A percentile compares a stretch with the other conserved stretches of the same genome.
These are phyloP conservation scores for Phacellophora camtschatica DNA, from an alignment of 30 jellyfish, hydroid and myxozoan species.

Conservation along the genomic window DNA sequence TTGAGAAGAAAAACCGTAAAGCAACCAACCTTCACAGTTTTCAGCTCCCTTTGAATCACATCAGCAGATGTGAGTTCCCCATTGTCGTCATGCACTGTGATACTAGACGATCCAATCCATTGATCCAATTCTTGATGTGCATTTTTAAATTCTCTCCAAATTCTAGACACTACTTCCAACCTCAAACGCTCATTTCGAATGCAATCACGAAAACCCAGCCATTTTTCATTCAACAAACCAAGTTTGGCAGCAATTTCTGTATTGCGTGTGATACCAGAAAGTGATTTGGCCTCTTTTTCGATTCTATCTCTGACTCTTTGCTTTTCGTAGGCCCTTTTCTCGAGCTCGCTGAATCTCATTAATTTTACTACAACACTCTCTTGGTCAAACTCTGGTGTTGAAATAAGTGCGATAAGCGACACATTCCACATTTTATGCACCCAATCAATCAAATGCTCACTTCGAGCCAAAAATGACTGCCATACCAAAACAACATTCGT, in stretches of 20 bases:
- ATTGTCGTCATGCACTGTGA: constrained; percentile 12
- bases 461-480: constrained; percentile 70
- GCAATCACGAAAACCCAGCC: constrained; percentile 41
- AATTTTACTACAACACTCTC: constrained; percentile 76
- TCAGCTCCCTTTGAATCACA: constrained; percentile 13
- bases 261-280: constrained; percentile 32
- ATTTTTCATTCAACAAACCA: constrained; percentile 21
- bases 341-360: constrained; percentile 77
- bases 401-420: background rate
- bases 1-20: background rate
- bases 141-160: constrained; percentile 65
- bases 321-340: constrained; percentile 71
- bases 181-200: constrained; percentile 49
- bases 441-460: constrained; percentile 76
- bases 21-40: background rate
- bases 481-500: constrained; percentile 52
- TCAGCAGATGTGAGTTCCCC: constrained; percentile 12
- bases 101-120: constrained; percentile 23
- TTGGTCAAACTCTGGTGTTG: constrained; percentile 51
- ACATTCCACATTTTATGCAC: constrained; percentile 29
- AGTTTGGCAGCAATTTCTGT: constrained; percentile 1
- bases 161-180: constrained; percentile 23
- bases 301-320: constrained; percentile 55
- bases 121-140: constrained; percentile 31
- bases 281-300: constrained; percentile 62